Evolutionary conservation across 1,140 invertebrate species (phyloP).

Genomic region (Heliconius hewitsoni): DNA sequence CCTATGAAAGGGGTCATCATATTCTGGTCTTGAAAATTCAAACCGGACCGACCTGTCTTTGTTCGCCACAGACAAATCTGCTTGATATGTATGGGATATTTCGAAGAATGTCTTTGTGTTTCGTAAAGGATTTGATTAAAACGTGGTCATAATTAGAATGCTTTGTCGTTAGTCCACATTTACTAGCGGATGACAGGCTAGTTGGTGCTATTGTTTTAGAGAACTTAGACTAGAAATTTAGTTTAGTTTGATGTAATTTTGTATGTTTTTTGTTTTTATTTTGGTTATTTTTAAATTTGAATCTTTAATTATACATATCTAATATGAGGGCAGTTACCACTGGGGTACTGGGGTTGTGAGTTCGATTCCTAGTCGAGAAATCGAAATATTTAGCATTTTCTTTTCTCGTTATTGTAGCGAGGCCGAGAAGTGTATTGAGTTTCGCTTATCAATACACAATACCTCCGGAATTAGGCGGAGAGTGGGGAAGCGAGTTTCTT

Average conservation of each 20-base stretch:
- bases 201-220: slow-evolving; percentile 2
- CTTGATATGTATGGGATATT: slow-evolving; percentile 12
- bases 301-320: no score
- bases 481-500: no score
- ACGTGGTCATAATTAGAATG: slow-evolving; percentile 13
- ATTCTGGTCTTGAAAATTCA: background rate
- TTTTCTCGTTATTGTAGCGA: no score
- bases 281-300: no score
- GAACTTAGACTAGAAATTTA: background rate
- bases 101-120: slow-evolving; percentile 5
- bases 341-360: no score
- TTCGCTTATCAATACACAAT: no score
- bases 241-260: background rate
- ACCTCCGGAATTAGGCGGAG: no score
- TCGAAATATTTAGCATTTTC: no score
- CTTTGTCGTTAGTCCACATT: background rate
- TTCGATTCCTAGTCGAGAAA: no score
- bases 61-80: background rate
- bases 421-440: no score
- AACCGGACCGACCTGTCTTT: background rate
- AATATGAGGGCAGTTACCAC: no score
- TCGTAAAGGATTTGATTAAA: slow-evolving; percentile 12
- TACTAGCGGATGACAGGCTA: background rate
- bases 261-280: background rate
- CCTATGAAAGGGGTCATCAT: background rate